Base-by-base conservation (phyloP, 2,113 vertebrate species). In the Myocastor coypus region DNA sequence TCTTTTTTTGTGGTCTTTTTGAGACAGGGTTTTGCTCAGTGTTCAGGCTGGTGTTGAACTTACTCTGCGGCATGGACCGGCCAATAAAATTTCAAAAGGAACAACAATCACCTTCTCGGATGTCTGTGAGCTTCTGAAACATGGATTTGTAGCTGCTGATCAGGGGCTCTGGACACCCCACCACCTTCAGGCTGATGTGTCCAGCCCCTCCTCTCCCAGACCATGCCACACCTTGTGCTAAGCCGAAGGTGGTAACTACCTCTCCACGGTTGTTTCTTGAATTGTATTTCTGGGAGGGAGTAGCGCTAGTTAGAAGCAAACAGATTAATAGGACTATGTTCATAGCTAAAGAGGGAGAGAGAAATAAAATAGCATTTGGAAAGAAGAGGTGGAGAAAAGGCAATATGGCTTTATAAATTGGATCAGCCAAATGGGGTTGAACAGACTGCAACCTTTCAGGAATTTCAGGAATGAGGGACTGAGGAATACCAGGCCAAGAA, bases 281-380 rank as follows among this genome's bases (percentile, higher is more conserved):
- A 13, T 96, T 97, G 97, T 99, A 99, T 77, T 99, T 99, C 95
- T 99, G 99, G 22, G 99, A 99, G 0, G 99, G 99, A 8, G 99
- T 99, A 1, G 96, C 85, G 66, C 99, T 99, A 83, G 0, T 37
- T 1, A 50, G 88, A 95, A 92, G 71, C 61, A 94, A 94, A 83
- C 24, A 84, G 78, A 59, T 37, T 0, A 61, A 28, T 3, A 1
- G 83, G 50, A 91, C 46, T 9, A 5, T 2, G 14, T 61, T 82
- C 22, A 3, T 32, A 46, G 61, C 32, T 50, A 46, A 71, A 61
- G 40, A 68, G 80, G 30, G 40, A 71, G 50, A 61, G n/a, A 50
- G 10, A 52, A 86, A 13, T 14, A 26, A 57, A 59, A 57, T 14
- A 37, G 52, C 52, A 68, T 89, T 46, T 73, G 52, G 71, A 97